Evolutionary conservation across 2,797 vertebrate species (phyloP), one percentile per base, ranked within the genome.

Genomic region (Hypotaenidia philippensis): DNA sequence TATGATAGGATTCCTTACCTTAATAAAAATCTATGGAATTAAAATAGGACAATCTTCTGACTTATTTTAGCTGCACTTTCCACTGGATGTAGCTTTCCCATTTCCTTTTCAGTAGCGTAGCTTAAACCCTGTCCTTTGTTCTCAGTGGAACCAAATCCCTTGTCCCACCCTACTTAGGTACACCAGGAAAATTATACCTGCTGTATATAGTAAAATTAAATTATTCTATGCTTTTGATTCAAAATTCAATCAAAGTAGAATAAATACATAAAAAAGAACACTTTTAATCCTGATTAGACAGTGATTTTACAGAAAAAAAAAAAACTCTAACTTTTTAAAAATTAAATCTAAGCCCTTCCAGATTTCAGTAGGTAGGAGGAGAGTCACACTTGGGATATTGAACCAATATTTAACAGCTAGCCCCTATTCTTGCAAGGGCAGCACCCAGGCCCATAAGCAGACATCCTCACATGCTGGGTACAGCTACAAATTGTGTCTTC

Each of bases 381-480:
- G 14, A 32, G 8, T 11, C 15, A 9, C 36, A 15, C 32, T 49
- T 15, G 26, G 20, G 36, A 11, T 75, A 19, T 13, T 17, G 31
- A 41, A 27, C 7, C 5, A 52, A 17, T n/a, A 47, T 41, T 44
- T 68, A 27, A 34, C 23, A 38, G 12, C 36, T 16, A 68, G 6
- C 9, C 16, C 23, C 21, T 32, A 3, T 9, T 70, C 12, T 36
- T 53, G 22, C 29, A 38, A 61, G 14, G 19, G 20, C 8, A 60
- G 45, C 13, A 76, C 6, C 14, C 36, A 72, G 49, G 22, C 25
- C 29, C 19, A 17, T n/a, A 66, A 77, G 7, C 19, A 57, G 11
- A 10, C 23, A 5, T 8, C 13, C 6, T 4, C 6, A 53, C 1
- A 0, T 23, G 25, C 11, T 53, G 21, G 3, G 9, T 68, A 27